Evolutionary conservation across 2,797 vertebrate species (phyloP).

Genomic region (Silurus aristotelis): DNA sequence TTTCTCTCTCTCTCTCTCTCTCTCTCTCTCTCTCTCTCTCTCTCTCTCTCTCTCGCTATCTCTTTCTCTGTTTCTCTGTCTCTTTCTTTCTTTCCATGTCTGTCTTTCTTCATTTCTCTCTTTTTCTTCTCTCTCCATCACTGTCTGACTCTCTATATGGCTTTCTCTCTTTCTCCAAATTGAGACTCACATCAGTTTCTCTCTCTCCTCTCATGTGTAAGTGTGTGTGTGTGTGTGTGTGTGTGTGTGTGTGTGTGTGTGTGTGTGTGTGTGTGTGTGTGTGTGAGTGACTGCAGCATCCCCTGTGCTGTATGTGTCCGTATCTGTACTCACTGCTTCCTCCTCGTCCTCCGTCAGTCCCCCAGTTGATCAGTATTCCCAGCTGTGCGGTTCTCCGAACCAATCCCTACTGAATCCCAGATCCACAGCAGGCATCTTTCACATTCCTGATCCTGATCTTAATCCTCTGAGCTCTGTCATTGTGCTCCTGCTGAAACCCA

Average conservation of each 20-base stretch:
- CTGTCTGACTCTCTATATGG: background rate
- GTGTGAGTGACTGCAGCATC: conserved; percentile 37
- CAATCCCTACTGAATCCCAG: conserved; percentile 22
- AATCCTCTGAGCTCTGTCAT: conserved; percentile 18
- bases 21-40: too few species aligned
- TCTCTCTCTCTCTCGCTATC: background rate
- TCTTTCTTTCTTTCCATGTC: background rate
- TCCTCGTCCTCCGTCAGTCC: conserved; percentile 32
- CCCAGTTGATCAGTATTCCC: conserved; percentile 29
- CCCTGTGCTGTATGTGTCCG: background rate
- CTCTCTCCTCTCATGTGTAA: background rate
- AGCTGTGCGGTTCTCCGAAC: conserved; percentile 23
- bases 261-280: conserved; percentile 33
- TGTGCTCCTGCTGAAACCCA: conserved; percentile 25
- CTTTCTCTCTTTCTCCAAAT: background rate
- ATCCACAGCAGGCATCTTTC: conserved; percentile 24
- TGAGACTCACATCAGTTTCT: background rate
- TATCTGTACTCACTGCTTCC: conserved; percentile 35
- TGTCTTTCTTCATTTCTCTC: background rate
- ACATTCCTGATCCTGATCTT: conserved; percentile 31
- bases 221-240: conserved; percentile 24
- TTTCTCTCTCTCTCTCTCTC: background rate
- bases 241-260: conserved; percentile 10
- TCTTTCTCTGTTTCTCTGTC: background rate
- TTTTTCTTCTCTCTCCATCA: background rate